These are phyloP conservation scores for Willowsia nigromaculata DNA, from an alignment of 2,888 invertebrate species.

Conservation along the genomic window DNA sequence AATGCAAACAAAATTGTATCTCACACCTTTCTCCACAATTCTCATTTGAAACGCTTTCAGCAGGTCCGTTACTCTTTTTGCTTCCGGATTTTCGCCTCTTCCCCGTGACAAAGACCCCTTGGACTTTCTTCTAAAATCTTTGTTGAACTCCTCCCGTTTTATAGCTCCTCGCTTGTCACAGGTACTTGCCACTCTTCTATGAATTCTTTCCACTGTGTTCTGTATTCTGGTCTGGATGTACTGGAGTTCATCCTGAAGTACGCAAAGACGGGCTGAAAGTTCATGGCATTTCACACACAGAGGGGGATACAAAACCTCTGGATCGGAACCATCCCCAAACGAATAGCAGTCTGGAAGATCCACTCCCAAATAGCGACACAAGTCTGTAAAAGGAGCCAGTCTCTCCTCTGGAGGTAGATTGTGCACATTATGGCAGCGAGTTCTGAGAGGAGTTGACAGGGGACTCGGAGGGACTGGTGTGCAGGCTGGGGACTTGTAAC, in stretches of 20 bases:
- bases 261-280: slow-evolving; percentile 42
- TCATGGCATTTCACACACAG: slow-evolving; percentile 50
- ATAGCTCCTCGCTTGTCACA: slow-evolving; percentile 52
- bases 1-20: too few species aligned
- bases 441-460: slow-evolving; percentile 1
- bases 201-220: slow-evolving; percentile 41
- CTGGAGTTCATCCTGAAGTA: slow-evolving; percentile 56
- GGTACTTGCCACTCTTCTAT: slow-evolving; percentile 18
- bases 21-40: slow-evolving; percentile 43
- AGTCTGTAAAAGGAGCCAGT: slow-evolving; percentile 41
- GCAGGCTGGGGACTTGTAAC: neutral
- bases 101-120: slow-evolving; percentile 45
- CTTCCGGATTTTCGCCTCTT: slow-evolving; percentile 23
- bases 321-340: slow-evolving; percentile 40
- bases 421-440: slow-evolving; percentile 33
- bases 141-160: slow-evolving; percentile 40
- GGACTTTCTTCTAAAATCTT: slow-evolving; percentile 19
- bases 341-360: slow-evolving; percentile 46
- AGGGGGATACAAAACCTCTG: slow-evolving; percentile 42
- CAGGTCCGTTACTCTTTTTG: neutral
- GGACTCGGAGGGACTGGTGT: slow-evolving; percentile 29
- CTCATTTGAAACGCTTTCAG: slow-evolving; percentile 38
- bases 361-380: slow-evolving; percentile 44
- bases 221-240: slow-evolving; percentile 39
- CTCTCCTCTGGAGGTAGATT: slow-evolving; percentile 33